These are phyloP conservation scores for Cacatua alba DNA, from an alignment of 2,113 vertebrate genomes.

Conservation along the genomic window DNA sequence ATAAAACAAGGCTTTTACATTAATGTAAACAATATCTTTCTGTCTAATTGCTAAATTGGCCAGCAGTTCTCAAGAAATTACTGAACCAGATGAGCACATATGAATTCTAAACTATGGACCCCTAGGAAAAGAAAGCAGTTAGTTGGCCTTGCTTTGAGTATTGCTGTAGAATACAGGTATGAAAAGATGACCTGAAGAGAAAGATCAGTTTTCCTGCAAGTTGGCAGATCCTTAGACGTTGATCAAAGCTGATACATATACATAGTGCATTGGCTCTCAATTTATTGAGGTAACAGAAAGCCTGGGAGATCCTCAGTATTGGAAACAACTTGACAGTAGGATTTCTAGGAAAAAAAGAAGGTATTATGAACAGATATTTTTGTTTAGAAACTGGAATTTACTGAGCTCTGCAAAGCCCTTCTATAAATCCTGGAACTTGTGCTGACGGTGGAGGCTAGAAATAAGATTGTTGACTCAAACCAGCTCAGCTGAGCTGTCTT, in stretches of 20 bases:
- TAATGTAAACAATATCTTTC: neutral
- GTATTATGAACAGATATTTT: neutral
- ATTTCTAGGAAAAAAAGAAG: neutral
- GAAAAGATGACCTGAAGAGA: neutral
- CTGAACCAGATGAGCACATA: neutral
- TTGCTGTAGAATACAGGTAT: neutral
- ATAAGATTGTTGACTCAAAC: neutral
- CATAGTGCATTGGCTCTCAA: neutral
- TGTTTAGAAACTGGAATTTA: neutral
- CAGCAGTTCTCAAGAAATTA: neutral
- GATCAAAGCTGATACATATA: neutral
- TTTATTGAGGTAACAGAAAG: neutral
- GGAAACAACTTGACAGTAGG: neutral
- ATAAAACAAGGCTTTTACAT: neutral
- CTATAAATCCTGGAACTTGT: neutral
- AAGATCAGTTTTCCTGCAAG: neutral
- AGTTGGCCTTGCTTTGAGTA: neutral
- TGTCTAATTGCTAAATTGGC: neutral
- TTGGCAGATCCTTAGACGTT: neutral
- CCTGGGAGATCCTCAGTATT: neutral
- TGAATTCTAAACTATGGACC: neutral
- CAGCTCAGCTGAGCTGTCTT: neutral
- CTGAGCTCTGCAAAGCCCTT: neutral
- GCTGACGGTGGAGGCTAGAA: neutral
- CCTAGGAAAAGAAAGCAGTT: neutral